Conservation (phyloP, 2,113 vertebrate species). For the Hippocampus guttulatus region DNA sequence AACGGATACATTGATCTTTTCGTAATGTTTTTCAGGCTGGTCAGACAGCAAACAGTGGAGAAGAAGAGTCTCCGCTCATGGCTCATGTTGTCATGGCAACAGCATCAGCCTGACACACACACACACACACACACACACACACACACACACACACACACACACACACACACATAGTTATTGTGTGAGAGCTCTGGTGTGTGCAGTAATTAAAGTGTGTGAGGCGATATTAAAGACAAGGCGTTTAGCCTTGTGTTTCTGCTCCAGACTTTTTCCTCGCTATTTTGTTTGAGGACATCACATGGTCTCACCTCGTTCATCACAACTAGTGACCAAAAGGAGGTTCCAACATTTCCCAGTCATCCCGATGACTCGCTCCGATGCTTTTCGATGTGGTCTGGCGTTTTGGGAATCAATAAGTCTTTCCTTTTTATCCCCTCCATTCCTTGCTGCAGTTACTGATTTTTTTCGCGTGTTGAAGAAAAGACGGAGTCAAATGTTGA, state of each 20-base stretch:
- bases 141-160: constrained; percentile 6
- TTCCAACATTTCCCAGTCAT: not conserved
- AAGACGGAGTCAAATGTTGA: not conserved
- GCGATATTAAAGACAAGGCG: not conserved
- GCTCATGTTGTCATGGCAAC: constrained; percentile 22
- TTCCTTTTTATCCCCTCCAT: not conserved
- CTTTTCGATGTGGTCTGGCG: not conserved
- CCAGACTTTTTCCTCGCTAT: not conserved
- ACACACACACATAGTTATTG: constrained; percentile 3
- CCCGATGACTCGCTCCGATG: not conserved
- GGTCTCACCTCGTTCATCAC: not conserved
- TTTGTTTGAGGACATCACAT: not conserved
- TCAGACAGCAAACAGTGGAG: not conserved
- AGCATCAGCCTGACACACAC: not conserved
- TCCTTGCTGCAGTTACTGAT: not conserved
- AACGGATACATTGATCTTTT: not conserved
- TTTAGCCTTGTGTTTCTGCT: not conserved
- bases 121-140: constrained; percentile 10
- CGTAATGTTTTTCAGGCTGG: constrained; percentile 5
- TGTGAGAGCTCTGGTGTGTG: not conserved
- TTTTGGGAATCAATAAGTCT: not conserved
- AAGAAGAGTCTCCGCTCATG: not conserved
- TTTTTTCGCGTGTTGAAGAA: not conserved
- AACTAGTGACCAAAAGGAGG: not conserved
- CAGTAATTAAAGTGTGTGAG: constrained; percentile 18